phyloP scores from a whole-genome alignment of 23 tunicate genomes.

The Ciona savignyi region DNA sequence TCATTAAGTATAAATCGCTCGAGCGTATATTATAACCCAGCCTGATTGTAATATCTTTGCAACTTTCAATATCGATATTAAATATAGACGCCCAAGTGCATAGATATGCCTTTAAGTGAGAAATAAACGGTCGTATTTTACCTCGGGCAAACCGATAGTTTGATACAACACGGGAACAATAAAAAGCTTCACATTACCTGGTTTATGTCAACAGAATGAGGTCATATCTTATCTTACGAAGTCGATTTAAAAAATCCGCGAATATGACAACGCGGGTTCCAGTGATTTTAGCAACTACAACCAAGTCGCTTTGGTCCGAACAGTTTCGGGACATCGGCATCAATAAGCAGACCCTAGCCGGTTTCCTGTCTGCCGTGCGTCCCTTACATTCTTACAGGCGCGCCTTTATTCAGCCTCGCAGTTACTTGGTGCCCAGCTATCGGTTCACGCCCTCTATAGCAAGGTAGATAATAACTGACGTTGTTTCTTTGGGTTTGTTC shows the following conservation, averaged over 20 bases:
- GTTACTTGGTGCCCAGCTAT: not conserved
- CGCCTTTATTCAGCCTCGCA: not conserved
- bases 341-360: not conserved
- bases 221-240: not conserved
- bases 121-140: not conserved
- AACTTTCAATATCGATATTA: too few species aligned
- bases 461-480: not conserved
- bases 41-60: too few species aligned
- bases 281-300: not conserved
- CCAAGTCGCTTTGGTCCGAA: not conserved
- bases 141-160: not conserved
- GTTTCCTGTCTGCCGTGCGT: not conserved
- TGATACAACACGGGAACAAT: not conserved
- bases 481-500: not conserved
- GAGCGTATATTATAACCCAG: too few species aligned
- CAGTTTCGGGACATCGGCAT: not conserved
- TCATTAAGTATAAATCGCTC: not conserved
- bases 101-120: too few species aligned
- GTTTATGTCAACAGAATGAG: not conserved
- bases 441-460: conserved; percentile 1
- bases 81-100: too few species aligned
- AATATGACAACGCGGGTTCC: not conserved
- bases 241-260: not conserved
- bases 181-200: not conserved
- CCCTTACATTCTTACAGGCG: conserved; percentile 1